Evolutionary conservation across 2,797 vertebrate genomes (phyloP).

Genomic region (Menidia menidia): DNA sequence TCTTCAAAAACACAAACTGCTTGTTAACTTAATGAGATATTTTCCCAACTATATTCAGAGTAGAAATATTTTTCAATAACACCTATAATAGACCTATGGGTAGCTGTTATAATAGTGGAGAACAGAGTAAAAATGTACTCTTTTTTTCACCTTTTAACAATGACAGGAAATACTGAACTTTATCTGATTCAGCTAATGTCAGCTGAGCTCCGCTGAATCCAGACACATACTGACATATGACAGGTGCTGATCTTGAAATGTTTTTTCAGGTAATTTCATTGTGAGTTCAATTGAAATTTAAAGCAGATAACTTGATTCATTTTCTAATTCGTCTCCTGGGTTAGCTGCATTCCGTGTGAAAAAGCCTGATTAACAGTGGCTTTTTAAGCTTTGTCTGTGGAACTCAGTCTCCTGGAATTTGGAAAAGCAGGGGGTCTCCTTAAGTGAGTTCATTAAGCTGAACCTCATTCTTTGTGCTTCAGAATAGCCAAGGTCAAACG

Average conservation of each 20-base stretch:
- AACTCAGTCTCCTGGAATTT: slow-evolving; percentile 21
- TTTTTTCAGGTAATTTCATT: not conserved
- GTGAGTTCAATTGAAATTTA: not conserved
- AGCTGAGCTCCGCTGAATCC: not conserved
- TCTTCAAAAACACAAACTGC: not conserved
- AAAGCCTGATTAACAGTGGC: not conserved
- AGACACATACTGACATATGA: not conserved
- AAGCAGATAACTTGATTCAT: not conserved
- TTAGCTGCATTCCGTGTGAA: not conserved
- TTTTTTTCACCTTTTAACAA: not conserved
- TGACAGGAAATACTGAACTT: not conserved
- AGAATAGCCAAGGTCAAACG: slow-evolving; percentile 43
- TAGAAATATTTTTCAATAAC: not conserved
- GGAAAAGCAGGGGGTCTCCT: slow-evolving; percentile 15
- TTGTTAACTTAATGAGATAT: too few species aligned
- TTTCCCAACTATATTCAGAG: not conserved
- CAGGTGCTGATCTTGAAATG: not conserved
- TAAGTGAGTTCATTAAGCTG: slow-evolving; percentile 23
- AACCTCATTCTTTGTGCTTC: slow-evolving; percentile 34
- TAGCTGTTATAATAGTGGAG: not conserved
- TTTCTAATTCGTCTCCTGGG: not conserved
- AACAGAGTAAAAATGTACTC: not conserved
- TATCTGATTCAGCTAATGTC: not conserved
- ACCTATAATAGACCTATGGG: too few species aligned
- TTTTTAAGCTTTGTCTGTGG: slow-evolving; percentile 27